Evolutionary conservation across 1,140 invertebrate genomes (phyloP).

Genomic region (Notospermus geniculatus): DNA sequence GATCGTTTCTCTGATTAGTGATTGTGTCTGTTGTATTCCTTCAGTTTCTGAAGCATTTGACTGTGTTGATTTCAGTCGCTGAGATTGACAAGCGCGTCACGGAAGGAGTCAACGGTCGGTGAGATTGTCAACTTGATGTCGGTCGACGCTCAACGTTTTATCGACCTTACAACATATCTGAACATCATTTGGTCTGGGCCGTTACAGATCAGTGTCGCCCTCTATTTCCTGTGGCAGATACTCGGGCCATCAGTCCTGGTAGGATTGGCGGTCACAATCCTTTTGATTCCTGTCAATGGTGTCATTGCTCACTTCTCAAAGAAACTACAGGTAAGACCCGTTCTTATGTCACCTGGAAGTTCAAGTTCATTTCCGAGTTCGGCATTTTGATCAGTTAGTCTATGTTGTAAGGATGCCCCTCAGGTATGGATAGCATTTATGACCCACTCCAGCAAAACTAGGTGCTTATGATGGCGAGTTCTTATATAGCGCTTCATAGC

Average conservation of each 20-base stretch:
- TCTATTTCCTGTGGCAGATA: constrained; percentile 87
- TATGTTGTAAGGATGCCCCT: too few relatives aligned
- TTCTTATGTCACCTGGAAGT: too few relatives aligned
- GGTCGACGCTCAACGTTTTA: constrained; percentile 59
- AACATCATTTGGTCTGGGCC: constrained; percentile 98
- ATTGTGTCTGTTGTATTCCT: too few relatives aligned
- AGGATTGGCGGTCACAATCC: constrained; percentile 55
- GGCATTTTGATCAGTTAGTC: too few relatives aligned
- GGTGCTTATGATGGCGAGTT: too few relatives aligned
- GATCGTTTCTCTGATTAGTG: too few relatives aligned
- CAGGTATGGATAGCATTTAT: too few relatives aligned
- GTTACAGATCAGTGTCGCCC: constrained; percentile 80
- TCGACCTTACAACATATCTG: constrained; percentile 68
- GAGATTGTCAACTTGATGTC: constrained; percentile 65
- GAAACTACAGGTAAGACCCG: constrained; percentile 60
- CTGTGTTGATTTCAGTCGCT: constrained; percentile 33
- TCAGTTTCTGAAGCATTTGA: too few relatives aligned
- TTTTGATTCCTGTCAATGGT: constrained; percentile 70
- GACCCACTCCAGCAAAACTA: too few relatives aligned
- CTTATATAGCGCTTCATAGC: too few relatives aligned
- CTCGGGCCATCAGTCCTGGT: constrained; percentile 57
- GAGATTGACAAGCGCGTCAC: constrained; percentile 42
- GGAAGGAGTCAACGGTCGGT: constrained; percentile 60
- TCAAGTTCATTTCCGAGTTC: too few relatives aligned
- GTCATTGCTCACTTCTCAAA: constrained; percentile 77